phyloP scores from a whole-genome alignment of 1,140 invertebrate genomes.

The Globodera ellingtonae region DNA sequence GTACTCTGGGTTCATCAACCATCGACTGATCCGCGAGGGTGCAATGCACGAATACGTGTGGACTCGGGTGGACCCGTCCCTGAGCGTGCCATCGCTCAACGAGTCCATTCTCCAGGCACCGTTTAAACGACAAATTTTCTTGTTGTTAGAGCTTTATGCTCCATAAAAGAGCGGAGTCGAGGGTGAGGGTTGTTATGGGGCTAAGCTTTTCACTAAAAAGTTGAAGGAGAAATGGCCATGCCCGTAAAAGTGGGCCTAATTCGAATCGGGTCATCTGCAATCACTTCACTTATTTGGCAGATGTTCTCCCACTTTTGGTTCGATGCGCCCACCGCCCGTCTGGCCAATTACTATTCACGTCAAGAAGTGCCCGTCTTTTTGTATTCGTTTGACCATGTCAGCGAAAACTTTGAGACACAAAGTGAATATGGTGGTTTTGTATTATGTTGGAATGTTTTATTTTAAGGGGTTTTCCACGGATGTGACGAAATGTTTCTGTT shows the following conservation, averaged over 20 bases:
- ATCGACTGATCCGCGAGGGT: slow-evolving; percentile 59
- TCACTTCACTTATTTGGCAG: slow-evolving; percentile 30
- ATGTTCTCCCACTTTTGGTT: slow-evolving; percentile 66
- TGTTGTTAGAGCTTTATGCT: no score
- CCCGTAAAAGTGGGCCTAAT: no score
- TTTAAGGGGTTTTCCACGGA: slow-evolving; percentile 63
- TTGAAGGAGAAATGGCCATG: no score
- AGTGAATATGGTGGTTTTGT: slow-evolving; percentile 29
- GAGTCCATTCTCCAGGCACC: slow-evolving; percentile 59
- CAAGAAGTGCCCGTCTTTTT: slow-evolving; percentile 61
- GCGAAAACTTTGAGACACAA: slow-evolving; percentile 64
- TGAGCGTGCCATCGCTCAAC: slow-evolving; percentile 41
- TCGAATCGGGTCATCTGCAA: not conserved
- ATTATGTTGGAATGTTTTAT: no score
- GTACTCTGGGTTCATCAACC: slow-evolving; percentile 59
- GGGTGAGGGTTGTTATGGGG: no score
- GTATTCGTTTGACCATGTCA: slow-evolving; percentile 65
- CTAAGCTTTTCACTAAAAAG: no score
- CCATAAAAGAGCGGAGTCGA: no score
- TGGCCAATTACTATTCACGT: slow-evolving; percentile 59
- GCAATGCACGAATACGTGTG: slow-evolving; percentile 64
- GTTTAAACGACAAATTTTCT: not conserved
- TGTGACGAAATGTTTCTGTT: slow-evolving; percentile 64
- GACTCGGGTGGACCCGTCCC: slow-evolving; percentile 59
- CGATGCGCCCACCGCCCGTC: slow-evolving; percentile 59